Conservation (phyloP, 2,888 invertebrate species). For the Ennomos quercinarius region DNA sequence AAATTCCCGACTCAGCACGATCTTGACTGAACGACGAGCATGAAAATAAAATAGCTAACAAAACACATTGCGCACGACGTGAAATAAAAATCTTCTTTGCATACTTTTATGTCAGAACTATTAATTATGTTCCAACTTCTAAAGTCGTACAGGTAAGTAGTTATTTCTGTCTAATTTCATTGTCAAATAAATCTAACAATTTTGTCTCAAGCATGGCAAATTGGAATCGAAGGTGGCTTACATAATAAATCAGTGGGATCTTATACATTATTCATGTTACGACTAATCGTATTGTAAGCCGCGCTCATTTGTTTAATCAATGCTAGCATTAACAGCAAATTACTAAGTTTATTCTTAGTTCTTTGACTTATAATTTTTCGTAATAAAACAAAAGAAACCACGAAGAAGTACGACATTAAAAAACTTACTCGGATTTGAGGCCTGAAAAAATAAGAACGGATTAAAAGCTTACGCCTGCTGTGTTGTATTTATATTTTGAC, state of each 20-base stretch:
- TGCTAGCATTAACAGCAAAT: background rate
- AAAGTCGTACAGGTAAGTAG: background rate
- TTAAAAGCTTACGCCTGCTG: background rate
- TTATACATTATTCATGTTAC: constrained; percentile 24
- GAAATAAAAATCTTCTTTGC: too few species aligned
- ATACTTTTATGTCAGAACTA: too few species aligned
- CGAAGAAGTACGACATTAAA: too few species aligned
- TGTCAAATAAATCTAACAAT: background rate
- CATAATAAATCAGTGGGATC: constrained; percentile 28
- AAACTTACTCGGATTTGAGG: too few species aligned
- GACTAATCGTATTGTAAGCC: constrained; percentile 15
- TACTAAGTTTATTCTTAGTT: too few species aligned
- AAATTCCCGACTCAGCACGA: too few species aligned
- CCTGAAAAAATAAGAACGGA: background rate
- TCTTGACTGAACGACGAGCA: too few species aligned
- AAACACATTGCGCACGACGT: too few species aligned
- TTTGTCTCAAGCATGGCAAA: constrained; percentile 16
- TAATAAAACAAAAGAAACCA: too few species aligned
- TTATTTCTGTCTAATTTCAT: background rate
- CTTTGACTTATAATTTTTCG: too few species aligned
- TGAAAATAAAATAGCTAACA: too few species aligned
- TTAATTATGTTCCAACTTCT: background rate
- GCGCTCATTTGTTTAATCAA: constrained; percentile 2
- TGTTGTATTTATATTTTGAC: constrained; percentile 5
- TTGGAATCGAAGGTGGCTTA: constrained; percentile 26